A percentile compares a stretch with the other conserved stretches of the same genome.
Conservation (phyloP, 2,113 vertebrate species). For the Macrotis lagotis region DNA sequence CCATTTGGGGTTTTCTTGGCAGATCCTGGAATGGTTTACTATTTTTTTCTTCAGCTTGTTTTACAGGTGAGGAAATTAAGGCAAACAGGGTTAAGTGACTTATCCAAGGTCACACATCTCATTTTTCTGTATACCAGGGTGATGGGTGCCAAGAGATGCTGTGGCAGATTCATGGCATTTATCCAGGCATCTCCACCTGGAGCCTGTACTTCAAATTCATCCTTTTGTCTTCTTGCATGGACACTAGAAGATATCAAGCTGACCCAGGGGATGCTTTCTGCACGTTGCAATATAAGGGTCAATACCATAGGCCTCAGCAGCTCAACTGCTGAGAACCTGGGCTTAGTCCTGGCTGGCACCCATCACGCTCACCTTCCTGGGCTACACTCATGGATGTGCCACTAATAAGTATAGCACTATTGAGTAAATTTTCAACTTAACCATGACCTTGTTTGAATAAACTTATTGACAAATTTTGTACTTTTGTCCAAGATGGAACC, state of each 20-base stretch:
- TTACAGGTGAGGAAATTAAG: not conserved
- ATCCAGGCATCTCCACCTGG: no score
- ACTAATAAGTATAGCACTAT: not conserved
- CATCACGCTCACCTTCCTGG: not conserved
- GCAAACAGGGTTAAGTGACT: not conserved
- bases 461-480: not conserved
- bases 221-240: conserved; percentile 94
- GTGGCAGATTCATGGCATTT: no score
- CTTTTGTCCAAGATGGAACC: not conserved
- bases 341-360: not conserved
- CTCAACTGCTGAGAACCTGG: not conserved
- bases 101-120: not conserved
- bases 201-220: conserved; percentile 96
- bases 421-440: not conserved
- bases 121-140: no score
- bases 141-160: no score
- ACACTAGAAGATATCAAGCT: conserved; percentile 92
- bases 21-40: not conserved
- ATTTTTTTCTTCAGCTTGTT: not conserved
- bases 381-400: no score
- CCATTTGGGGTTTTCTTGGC: not conserved
- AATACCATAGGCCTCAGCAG: not conserved
- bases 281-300: not conserved
- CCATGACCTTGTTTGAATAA: not conserved
- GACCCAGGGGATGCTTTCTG: not conserved